Evolutionary conservation across 2,888 invertebrate genomes (phyloP).

Genomic region (Globia sparganii): DNA sequence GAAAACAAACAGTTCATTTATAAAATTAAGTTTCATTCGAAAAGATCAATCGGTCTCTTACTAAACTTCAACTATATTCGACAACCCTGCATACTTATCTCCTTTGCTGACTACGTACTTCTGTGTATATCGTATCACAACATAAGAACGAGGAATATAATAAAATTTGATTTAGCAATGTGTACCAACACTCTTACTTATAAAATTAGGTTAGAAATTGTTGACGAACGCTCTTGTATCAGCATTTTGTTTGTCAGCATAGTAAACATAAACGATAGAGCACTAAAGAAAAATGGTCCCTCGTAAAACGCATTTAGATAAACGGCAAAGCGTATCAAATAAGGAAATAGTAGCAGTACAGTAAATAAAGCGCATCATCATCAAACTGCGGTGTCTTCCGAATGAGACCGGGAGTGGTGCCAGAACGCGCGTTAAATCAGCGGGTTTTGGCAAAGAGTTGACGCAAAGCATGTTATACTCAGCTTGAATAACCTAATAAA

Average conservation of each 20-base stretch:
- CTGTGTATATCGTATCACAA: neutral
- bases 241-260: constrained; percentile 9
- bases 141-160: neutral
- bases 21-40: no score
- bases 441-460: constrained; percentile 76
- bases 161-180: neutral
- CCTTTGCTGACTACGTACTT: no score
- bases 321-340: constrained; percentile 26
- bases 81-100: no score
- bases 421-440: constrained; percentile 72
- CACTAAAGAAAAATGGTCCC: constrained; percentile 22
- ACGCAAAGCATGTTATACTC: constrained; percentile 65
- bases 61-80: no score
- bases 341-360: constrained; percentile 56
- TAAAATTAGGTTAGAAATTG: neutral
- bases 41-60: no score
- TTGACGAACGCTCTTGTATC: neutral
- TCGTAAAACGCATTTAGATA: constrained; percentile 39
- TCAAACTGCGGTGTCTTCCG: constrained; percentile 60
- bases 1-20: no score
- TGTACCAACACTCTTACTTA: neutral
- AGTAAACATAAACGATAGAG: constrained; percentile 36
- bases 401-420: constrained; percentile 70
- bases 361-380: constrained; percentile 61
- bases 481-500: constrained; percentile 59